phyloP scores from a whole-genome alignment of 2,888 invertebrate species.

The Lasioglossum villosulum region DNA sequence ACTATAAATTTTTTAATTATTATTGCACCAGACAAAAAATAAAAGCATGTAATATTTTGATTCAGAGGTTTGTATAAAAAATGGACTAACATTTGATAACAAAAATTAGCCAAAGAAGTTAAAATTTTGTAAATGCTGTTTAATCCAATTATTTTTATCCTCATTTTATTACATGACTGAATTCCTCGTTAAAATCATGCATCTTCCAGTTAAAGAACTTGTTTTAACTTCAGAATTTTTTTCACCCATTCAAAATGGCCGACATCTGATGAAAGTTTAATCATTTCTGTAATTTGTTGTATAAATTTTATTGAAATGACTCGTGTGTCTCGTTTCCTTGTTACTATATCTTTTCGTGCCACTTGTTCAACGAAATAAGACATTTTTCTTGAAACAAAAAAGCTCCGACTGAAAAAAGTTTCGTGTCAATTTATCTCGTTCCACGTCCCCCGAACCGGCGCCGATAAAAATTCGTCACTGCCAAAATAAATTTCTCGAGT shows the following conservation, averaged over 20 bases:
- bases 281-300: neutral
- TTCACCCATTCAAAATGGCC: no score
- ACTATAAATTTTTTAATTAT: neutral
- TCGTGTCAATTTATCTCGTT: neutral
- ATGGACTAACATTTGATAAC: no score
- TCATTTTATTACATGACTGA: no score
- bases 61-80: no score
- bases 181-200: neutral
- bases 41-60: no score
- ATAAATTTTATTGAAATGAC: neutral
- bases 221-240: no score
- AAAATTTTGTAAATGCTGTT: no score
- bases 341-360: neutral
- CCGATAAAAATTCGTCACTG: conserved; percentile 6
- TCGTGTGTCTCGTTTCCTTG: neutral
- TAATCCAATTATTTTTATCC: no score
- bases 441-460: neutral
- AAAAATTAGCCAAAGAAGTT: no score
- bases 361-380: conserved; percentile 3
- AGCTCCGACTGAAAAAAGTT: neutral
- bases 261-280: neutral
- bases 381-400: neutral
- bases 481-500: neutral
- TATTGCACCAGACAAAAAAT: neutral
- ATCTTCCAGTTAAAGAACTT: no score